These are phyloP conservation scores for Nothobranchius furzeri DNA, from an alignment of 2,113 vertebrate genomes.

Conservation along the genomic window DNA sequence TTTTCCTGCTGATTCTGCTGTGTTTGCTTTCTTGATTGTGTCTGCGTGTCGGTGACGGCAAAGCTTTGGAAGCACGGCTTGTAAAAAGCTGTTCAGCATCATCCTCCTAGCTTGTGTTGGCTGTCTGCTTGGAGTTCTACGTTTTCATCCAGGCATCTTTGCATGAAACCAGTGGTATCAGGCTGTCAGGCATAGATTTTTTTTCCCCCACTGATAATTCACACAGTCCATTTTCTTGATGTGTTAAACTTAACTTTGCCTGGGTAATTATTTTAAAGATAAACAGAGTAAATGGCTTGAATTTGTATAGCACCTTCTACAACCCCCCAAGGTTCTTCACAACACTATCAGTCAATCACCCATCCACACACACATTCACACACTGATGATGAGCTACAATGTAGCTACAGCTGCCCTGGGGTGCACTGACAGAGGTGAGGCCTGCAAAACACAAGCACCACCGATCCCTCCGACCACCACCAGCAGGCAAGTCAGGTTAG, in stretches of 20 bases:
- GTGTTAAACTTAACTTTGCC: not conserved
- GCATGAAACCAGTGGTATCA: not conserved
- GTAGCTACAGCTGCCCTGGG: too few relatives aligned
- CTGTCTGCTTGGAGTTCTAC: not conserved
- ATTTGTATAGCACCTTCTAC: too few relatives aligned
- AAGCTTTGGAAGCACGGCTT: not conserved
- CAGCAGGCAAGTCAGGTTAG: too few relatives aligned
- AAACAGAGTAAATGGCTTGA: too few relatives aligned
- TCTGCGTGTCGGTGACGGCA: not conserved
- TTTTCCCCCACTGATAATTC: too few relatives aligned
- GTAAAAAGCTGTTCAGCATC: conserved; percentile 16
- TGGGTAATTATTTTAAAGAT: not conserved
- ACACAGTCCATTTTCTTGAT: not conserved
- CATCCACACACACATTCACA: too few relatives aligned
- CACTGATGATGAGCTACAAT: too few relatives aligned
- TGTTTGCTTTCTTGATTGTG: conserved; percentile 7
- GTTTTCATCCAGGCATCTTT: not conserved
- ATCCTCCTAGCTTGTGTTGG: conserved; percentile 2
- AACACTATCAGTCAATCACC: too few relatives aligned
- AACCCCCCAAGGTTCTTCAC: too few relatives aligned
- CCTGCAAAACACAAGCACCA: too few relatives aligned
- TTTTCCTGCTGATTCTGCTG: conserved; percentile 22
- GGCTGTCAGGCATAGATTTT: not conserved
- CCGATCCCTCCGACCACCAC: too few relatives aligned
- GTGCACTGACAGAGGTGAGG: too few relatives aligned